phyloP scores from a whole-genome alignment of 2,888 invertebrate genomes.

The Trachelus tabidus region DNA sequence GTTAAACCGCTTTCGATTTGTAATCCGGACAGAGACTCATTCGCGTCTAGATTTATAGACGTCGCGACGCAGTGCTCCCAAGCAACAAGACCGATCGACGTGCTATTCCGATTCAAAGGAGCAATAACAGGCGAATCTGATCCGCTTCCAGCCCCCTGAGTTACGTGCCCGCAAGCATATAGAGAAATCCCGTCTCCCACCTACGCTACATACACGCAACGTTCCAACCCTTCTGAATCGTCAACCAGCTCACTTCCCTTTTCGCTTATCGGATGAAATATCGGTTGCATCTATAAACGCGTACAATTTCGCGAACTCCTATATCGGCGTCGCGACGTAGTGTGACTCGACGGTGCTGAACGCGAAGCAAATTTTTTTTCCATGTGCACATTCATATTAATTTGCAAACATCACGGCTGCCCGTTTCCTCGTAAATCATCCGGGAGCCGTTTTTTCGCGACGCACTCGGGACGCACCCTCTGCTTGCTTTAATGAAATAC shows the following conservation, averaged over 20 bases:
- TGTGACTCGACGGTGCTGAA: neutral
- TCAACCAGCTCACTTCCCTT: conserved; percentile 38
- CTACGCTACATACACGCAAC: neutral
- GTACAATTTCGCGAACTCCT: neutral
- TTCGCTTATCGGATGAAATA: conserved; percentile 43
- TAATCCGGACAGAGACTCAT: conserved; percentile 53
- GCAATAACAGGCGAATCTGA: conserved; percentile 46
- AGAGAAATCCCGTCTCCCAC: neutral
- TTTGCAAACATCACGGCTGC: conserved; percentile 6
- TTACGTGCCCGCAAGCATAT: neutral
- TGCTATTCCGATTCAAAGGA: conserved; percentile 44
- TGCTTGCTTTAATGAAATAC: neutral
- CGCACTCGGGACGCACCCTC: neutral
- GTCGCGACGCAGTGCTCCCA: conserved; percentile 1
- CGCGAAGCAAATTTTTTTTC: neutral
- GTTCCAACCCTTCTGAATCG: conserved; percentile 1
- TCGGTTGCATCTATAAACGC: conserved; percentile 15
- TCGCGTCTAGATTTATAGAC: conserved; percentile 45
- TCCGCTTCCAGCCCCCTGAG: conserved; percentile 32
- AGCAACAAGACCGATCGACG: conserved; percentile 20
- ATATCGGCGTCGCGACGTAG: neutral
- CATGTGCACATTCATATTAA: conserved; percentile 1
- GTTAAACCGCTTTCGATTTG: conserved; percentile 55
- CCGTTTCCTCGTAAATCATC: neutral
- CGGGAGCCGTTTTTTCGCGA: neutral